Percentiles rank a stretch among this genome's conserved stretches.
phyloP scores from a whole-genome alignment of 2,113 vertebrate genomes.

The Equus przewalskii region DNA sequence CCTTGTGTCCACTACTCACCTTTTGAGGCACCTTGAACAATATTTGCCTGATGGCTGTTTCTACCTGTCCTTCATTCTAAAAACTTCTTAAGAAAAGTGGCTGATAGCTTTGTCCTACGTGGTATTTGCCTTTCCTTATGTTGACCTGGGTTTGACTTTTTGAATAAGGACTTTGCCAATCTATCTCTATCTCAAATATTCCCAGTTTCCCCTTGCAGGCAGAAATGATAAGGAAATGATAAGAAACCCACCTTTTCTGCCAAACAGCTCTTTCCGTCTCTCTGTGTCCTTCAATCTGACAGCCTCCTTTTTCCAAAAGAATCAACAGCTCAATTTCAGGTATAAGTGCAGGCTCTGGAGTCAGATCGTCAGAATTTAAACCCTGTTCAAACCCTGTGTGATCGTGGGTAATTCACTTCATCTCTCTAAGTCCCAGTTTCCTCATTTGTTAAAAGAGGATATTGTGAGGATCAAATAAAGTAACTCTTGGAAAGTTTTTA shows the following conservation, averaged over 20 bases:
- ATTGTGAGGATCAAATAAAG: neutral
- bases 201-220: neutral
- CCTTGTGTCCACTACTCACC: neutral
- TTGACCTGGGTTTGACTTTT: neutral
- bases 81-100: neutral
- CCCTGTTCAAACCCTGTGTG: neutral
- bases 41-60: neutral
- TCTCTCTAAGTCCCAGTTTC: neutral
- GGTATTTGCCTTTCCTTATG: neutral
- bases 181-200: conserved; percentile 24
- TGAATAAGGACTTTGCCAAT: conserved; percentile 31
- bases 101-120: neutral
- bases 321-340: neutral
- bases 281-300: neutral
- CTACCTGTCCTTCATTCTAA: neutral
- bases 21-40: neutral
- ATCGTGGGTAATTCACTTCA: neutral
- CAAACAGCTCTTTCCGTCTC: neutral
- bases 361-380: neutral
- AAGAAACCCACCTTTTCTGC: neutral
- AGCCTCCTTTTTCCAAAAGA: neutral
- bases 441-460: neutral
- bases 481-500: conserved; percentile 18
- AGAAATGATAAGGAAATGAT: neutral
- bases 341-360: neutral